A percentile compares a stretch with the other conserved stretches of the same genome.
Evolutionary conservation across 2,888 invertebrate species (phyloP).

Genomic region (Spicauda simplicius): DNA sequence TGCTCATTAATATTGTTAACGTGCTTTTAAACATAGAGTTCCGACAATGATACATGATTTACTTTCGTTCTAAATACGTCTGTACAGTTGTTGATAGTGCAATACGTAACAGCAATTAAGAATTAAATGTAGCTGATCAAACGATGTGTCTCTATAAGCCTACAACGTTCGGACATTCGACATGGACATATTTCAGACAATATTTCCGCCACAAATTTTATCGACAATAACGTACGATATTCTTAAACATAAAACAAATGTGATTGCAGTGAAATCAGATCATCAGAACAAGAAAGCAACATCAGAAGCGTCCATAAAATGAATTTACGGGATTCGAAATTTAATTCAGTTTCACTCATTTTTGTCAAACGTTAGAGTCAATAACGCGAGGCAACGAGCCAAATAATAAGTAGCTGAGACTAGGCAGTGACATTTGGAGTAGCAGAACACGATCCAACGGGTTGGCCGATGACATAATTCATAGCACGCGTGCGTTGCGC

Average conservation of each 20-base stretch:
- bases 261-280: not conserved
- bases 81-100: slow-evolving; percentile 35
- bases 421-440: slow-evolving; percentile 68
- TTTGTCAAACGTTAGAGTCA: slow-evolving; percentile 55
- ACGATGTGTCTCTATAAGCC: slow-evolving; percentile 31
- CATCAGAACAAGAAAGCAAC: not conserved
- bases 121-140: slow-evolving; percentile 37
- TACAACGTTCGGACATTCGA: slow-evolving; percentile 28
- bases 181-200: slow-evolving; percentile 19
- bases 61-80: slow-evolving; percentile 38
- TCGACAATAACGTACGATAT: not conserved
- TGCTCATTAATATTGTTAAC: slow-evolving; percentile 37
- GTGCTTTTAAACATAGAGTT: slow-evolving; percentile 39
- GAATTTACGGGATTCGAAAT: slow-evolving; percentile 44
- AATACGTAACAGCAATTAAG: slow-evolving; percentile 34
- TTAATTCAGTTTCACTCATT: slow-evolving; percentile 50
- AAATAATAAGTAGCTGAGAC: slow-evolving; percentile 68
- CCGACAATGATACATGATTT: slow-evolving; percentile 38
- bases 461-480: slow-evolving; percentile 72
- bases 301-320: not conserved
- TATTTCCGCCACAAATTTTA: slow-evolving; percentile 1
- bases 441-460: slow-evolving; percentile 66
- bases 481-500: slow-evolving; percentile 60
- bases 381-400: slow-evolving; percentile 72
- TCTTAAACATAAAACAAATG: not conserved